Evolutionary conservation across 1,140 invertebrate species (phyloP), one percentile per base, ranked within the genome.

Genomic region (Calycopis cecrops): DNA sequence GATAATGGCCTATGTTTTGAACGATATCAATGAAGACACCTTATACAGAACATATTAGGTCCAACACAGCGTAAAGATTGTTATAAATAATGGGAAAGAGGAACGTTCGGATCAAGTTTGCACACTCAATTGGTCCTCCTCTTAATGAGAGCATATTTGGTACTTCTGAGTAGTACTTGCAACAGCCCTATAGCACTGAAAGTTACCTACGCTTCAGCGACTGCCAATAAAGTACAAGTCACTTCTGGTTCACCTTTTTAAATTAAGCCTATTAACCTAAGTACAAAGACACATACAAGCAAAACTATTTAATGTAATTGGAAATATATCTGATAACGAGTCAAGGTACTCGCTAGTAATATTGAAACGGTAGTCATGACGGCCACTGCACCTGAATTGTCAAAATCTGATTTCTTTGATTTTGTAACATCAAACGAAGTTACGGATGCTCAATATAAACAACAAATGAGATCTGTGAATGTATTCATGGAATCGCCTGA

Each of bases 401-500:
- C 87, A 69, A 95, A 95, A 79, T 93, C 93, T 48, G 94, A 95
- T 81, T 96, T 95, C 88, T 95, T 95, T 85, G 94, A 95, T 76
- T 94, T 95, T 81, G 94, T 95, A 38, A 93, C 93, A n/a, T 92
- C 93, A 4, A 92, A 93, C 52, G 92, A 90, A 79, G 89, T 75
- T 78, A 92, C 83, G 79, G 91, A 89, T 73, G 88, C 79, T 40
- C 90, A 90, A 68, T 91, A 90, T 73, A 89, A 90, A 63, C 90
- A 91, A 74, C 90, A 91, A 76, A 91, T 91, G 90, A 85, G 90
- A 57, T 89, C 86, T 54, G 90, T 91, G 28, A 91, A 90, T 82
- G 89, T 90, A 58, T 91, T 90, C 77, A 86, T 91, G 74, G 88
- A 88, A 79, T 85, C 87, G 28, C 79, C 85, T n/a, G 81, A 86